Evolutionary conservation across 2,888 invertebrate genomes (phyloP), one percentile per base, ranked within the genome.

Genomic region (Melanotus villosus): DNA sequence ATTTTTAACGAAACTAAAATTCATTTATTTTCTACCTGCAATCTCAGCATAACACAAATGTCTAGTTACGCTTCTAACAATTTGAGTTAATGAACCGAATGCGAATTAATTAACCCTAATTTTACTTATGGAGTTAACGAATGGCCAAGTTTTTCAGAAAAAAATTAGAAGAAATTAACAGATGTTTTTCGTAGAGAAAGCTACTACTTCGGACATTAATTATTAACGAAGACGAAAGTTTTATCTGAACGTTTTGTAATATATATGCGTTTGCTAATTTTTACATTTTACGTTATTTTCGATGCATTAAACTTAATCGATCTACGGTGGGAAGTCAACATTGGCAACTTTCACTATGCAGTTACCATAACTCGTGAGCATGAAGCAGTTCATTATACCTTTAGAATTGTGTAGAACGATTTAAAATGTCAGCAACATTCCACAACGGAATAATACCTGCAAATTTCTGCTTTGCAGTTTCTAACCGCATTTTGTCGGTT

Each of bases 391-490:
- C 63, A 63, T 64, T 68, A 65, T 70, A 65, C 65, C 60, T 58
- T 63, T 54, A 54, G 63, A 47, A 58, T 50, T 36, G 56, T 64
- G 62, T 30, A 41, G 47, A 59, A 45, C 58, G 47, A 59, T 66
- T 60, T 60, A 52, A 75, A 75, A 75, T 75, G 75, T 75, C 75
- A 75, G 75, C 73, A 60, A 62, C 75, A 75, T 75, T 75, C 75
- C 75, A 52, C 66, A 32, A 18, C 47, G 18, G 69, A 66, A 63
- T 69, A 65, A 32, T 59, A 52, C 65, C 59, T 30, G 26, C 47
- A 59, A 60, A 66, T 52, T 58, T 50, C 43, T 60, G 52, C 26
- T 26, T 19, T 18, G 52, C 52, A 32, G 32, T 52, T 52, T 52
- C 52, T 52, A 52, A 52, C 52, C 52, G 18, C 52, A 32, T 32